These are phyloP conservation scores for Polymixis flavicincta DNA, from an alignment of 2,888 invertebrate species.

Conservation along the genomic window DNA sequence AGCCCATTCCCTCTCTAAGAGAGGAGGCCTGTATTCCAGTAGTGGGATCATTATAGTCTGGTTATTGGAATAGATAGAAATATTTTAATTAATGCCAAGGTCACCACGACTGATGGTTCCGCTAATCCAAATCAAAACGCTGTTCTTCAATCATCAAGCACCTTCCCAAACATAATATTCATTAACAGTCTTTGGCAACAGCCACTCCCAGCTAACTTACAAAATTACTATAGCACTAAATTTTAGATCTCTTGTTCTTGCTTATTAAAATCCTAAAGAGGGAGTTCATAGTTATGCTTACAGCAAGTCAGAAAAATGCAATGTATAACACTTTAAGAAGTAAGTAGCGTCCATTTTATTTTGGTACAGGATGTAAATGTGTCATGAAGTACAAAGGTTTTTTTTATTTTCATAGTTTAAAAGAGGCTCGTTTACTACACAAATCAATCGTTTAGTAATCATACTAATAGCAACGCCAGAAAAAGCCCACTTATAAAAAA, in stretches of 20 bases:
- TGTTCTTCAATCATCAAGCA: not conserved
- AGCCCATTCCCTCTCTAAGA: no score
- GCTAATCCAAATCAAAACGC: conserved; percentile 10
- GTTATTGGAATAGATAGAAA: no score
- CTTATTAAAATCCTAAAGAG: conserved; percentile 30
- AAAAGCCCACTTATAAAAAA: conserved; percentile 27
- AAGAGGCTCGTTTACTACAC: not conserved
- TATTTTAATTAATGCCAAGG: no score
- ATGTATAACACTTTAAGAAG: not conserved
- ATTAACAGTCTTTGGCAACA: conserved; percentile 55
- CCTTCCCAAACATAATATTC: conserved; percentile 58
- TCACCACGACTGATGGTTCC: not conserved
- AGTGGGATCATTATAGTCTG: no score
- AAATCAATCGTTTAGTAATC: no score
- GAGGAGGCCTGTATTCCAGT: no score
- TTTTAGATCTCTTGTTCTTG: conserved; percentile 23
- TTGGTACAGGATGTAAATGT: not conserved
- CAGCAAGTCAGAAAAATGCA: conserved; percentile 4
- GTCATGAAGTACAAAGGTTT: not conserved
- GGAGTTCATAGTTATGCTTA: not conserved
- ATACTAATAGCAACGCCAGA: not conserved
- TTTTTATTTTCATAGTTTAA: not conserved
- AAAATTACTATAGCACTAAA: conserved; percentile 23
- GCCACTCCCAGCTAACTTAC: conserved; percentile 48
- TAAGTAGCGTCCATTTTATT: not conserved